Base-by-base conservation (phyloP, 2,113 vertebrate species). In the Grallaria varia region DNA sequence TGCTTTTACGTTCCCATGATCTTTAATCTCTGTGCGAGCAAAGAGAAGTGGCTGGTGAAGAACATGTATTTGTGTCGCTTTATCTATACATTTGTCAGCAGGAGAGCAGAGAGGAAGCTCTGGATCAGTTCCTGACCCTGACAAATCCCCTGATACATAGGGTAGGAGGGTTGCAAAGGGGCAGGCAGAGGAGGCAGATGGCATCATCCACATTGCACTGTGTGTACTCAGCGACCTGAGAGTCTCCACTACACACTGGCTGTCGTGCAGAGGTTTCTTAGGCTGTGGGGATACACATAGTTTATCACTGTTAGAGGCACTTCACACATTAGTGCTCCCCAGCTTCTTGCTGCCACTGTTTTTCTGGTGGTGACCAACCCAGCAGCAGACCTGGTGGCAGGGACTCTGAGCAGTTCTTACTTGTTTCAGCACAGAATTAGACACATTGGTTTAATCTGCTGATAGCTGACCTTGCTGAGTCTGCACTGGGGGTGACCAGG, bases 381-480 rank as follows among this genome's bases (percentile, higher is more conserved):
- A 30, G 47, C 22, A 62, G 49, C 37, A 67, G 27, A 82, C 16
- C 25, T 4, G 0, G 28, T 62, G 13, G 39, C 5, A 74, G 40
- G 22, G 25, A 60, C 69, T 40, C 47, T n/a, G 40, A 89, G 33
- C 33, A 44, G 10, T 40, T 74, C 39, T 82, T 33, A 55, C 72
- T 69, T 86, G 30, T 69, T 86, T 91, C 76, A 89, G 40, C 45
- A 69, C 14, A 37, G 33, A 83, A 64, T 69, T 55, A 89, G 75
- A 58, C 16, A 66, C 50, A 53, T 64, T 40, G 82, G 39, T 78
- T 74, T 78, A 91, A 83, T 60, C 31, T 93, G 71, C 72, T 82
- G 67, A 50, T 66, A 74, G 40, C 50, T 83, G 89, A 86, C 76
- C 66, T 89, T 86, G 81, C 76, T 75, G 94, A 93, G 33, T 89